Evolutionary conservation across 1,140 invertebrate species (phyloP).

Genomic region (Ceratina calcarata): DNA sequence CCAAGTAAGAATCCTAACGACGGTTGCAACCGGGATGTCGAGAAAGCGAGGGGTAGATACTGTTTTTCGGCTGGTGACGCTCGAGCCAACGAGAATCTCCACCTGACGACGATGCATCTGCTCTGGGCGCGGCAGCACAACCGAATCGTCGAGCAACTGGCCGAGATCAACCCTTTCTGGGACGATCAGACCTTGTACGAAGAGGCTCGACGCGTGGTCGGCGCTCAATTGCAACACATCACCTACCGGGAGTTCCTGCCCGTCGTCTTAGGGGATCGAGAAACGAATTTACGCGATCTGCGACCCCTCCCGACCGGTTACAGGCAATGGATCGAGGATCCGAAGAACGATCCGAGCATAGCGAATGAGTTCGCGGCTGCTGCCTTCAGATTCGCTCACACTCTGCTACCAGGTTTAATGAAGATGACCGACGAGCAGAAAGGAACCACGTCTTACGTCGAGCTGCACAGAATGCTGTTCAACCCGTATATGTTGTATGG

Average conservation of each 20-base stretch:
- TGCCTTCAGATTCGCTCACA: slow-evolving; percentile 95
- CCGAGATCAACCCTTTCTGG: slow-evolving; percentile 89
- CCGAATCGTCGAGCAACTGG: slow-evolving; percentile 84
- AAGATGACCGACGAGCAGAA: slow-evolving; percentile 83
- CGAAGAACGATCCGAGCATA: slow-evolving; percentile 87
- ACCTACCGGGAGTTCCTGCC: slow-evolving; percentile 94
- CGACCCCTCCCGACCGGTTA: slow-evolving; percentile 82
- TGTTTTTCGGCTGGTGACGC: slow-evolving; percentile 90
- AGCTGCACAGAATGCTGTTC: slow-evolving; percentile 90
- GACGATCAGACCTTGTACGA: slow-evolving; percentile 90
- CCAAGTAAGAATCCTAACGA: slow-evolving; percentile 86
- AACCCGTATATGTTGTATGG: slow-evolving; percentile 90
- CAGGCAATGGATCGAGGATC: slow-evolving; percentile 85
- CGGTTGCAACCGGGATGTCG: slow-evolving; percentile 87
- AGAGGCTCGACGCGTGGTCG: slow-evolving; percentile 90
- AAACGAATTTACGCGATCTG: slow-evolving; percentile 82
- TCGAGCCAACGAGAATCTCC: slow-evolving; percentile 90
- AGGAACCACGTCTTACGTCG: slow-evolving; percentile 84
- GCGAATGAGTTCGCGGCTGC: slow-evolving; percentile 95
- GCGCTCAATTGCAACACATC: slow-evolving; percentile 92
- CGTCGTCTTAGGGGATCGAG: slow-evolving; percentile 85
- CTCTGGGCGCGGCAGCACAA: slow-evolving; percentile 93
- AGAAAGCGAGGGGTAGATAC: slow-evolving; percentile 86
- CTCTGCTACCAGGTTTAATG: slow-evolving; percentile 87
- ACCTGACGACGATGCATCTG: slow-evolving; percentile 91